phyloP scores from a whole-genome alignment of 2,113 vertebrate genomes.

The Lycocorax pyrrhopterus region DNA sequence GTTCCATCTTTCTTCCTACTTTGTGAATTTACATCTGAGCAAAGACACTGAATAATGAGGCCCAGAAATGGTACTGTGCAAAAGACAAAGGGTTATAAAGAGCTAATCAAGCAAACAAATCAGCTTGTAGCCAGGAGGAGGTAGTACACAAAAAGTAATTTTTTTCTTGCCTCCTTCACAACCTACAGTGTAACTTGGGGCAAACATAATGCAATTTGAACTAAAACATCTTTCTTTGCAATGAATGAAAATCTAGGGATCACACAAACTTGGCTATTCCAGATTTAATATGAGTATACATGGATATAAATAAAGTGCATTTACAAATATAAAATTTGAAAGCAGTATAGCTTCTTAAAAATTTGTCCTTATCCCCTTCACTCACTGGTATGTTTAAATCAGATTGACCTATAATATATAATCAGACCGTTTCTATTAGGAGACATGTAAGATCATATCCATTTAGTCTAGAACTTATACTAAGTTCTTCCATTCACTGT shows the following conservation, averaged over 20 bases:
- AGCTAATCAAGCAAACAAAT: background rate
- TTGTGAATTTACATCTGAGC: background rate
- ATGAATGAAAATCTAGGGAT: background rate
- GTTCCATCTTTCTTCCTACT: background rate
- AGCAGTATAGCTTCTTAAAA: background rate
- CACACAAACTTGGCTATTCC: background rate
- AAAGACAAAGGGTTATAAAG: background rate
- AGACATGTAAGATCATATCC: conserved; percentile 5
- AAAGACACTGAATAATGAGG: background rate
- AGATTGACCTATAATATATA: background rate
- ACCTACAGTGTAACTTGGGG: background rate
- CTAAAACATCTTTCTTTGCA: background rate
- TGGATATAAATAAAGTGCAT: background rate
- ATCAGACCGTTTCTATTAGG: background rate
- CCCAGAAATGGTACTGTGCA: background rate
- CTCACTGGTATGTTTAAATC: background rate
- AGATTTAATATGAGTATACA: background rate
- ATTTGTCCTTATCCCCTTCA: background rate
- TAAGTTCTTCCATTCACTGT: background rate
- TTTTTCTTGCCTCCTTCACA: background rate
- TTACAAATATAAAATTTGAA: background rate
- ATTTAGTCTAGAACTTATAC: background rate
- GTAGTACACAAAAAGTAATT: background rate
- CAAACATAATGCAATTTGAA: background rate
- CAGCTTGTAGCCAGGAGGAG: background rate